These are phyloP conservation scores for Pteropus alecto DNA, from an alignment of 2,113 vertebrate genomes.

Conservation along the genomic window DNA sequence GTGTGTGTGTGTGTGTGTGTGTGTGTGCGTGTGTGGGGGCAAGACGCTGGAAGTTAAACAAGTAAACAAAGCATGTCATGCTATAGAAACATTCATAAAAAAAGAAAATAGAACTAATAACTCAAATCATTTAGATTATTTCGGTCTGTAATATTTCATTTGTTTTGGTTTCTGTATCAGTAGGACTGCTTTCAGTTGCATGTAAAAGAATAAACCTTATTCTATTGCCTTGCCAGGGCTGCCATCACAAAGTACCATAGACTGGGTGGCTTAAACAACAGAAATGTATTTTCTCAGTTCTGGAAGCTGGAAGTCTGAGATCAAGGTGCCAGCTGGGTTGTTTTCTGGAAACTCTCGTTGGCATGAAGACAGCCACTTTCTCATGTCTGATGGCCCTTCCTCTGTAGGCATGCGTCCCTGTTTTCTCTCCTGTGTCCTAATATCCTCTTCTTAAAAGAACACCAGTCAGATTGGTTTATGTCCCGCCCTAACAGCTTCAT, in stretches of 20 bases:
- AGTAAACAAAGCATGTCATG: background rate
- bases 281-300: background rate
- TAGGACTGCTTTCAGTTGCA: background rate
- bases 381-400: background rate
- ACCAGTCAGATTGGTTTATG: background rate
- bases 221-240: background rate
- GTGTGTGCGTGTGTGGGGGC: too few species aligned
- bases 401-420: background rate
- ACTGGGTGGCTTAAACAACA: background rate
- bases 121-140: background rate
- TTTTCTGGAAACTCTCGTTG: background rate
- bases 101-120: background rate
- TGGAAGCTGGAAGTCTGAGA: background rate
- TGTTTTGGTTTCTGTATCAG: background rate
- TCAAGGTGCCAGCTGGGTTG: background rate
- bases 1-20: accelerated
- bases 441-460: background rate
- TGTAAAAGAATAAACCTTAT: background rate
- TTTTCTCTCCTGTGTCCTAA: background rate
- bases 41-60: background rate
- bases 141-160: background rate
- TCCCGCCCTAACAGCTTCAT: background rate
- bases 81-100: background rate
- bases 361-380: background rate
- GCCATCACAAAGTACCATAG: background rate